These are phyloP conservation scores for Acleris sparsana DNA, from an alignment of 2,888 invertebrate species.

Conservation along the genomic window DNA sequence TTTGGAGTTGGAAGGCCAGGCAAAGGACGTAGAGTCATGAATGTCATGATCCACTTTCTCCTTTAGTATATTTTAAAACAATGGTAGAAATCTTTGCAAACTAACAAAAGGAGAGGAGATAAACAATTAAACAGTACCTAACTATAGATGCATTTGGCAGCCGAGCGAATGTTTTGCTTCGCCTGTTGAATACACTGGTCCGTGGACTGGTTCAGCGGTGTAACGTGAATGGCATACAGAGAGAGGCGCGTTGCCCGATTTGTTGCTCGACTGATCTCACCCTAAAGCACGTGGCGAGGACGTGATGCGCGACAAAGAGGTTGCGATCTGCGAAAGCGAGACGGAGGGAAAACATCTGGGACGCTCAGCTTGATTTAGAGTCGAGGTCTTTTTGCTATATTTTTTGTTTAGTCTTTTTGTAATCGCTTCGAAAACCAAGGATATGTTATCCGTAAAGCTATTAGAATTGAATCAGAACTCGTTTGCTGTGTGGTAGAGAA, in stretches of 20 bases:
- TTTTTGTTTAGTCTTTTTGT: slow-evolving; percentile 25
- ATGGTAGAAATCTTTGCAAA: slow-evolving; percentile 2
- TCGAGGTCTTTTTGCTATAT: slow-evolving; percentile 28
- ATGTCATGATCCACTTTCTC: background rate
- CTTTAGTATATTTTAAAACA: background rate
- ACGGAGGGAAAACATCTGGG: slow-evolving; percentile 61
- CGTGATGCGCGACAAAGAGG: slow-evolving; percentile 53
- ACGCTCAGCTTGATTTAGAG: slow-evolving; percentile 38
- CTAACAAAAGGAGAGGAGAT: background rate
- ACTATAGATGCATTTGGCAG: slow-evolving; percentile 18
- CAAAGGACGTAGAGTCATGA: slow-evolving; percentile 2
- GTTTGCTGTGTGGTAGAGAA: slow-evolving; percentile 15
- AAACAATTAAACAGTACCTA: too few species aligned
- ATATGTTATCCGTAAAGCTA: slow-evolving; percentile 5
- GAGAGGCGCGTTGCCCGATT: slow-evolving; percentile 38
- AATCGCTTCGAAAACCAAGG: slow-evolving; percentile 11
- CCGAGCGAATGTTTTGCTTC: slow-evolving; percentile 20
- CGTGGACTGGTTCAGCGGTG: slow-evolving; percentile 10
- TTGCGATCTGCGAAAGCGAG: slow-evolving; percentile 45
- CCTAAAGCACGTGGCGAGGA: slow-evolving; percentile 48
- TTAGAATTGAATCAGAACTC: slow-evolving; percentile 27
- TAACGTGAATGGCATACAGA: slow-evolving; percentile 31
- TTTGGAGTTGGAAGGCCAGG: slow-evolving; percentile 1
- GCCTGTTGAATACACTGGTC: slow-evolving; percentile 12
- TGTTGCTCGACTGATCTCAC: slow-evolving; percentile 48